Conservation (phyloP, 1,140 invertebrate genomes). For the Platyscapa corneri region DNA sequence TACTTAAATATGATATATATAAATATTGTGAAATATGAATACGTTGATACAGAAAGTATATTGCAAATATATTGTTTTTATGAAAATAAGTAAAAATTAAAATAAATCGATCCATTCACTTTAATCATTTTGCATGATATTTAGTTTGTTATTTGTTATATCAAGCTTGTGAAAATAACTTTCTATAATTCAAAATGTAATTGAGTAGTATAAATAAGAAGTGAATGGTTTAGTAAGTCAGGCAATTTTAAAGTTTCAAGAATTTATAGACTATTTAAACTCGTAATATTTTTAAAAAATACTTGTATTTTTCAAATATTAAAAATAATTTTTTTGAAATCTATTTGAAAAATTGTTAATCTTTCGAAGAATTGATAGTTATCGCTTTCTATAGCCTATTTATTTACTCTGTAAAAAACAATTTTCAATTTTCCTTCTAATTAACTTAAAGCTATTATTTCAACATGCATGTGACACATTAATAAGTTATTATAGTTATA, state of each 20-base stretch:
- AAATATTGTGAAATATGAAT: no score
- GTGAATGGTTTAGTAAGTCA: not conserved
- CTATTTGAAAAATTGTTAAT: no score
- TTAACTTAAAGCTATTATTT: not conserved
- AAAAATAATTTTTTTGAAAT: no score
- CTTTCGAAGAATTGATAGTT: no score
- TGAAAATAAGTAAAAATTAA: no score
- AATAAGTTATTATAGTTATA: not conserved
- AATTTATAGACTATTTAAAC: not conserved
- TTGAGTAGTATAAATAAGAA: not conserved
- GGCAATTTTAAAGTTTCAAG: not conserved
- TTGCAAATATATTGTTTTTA: no score
- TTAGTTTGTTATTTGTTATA: not conserved
- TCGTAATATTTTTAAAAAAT: not conserved
- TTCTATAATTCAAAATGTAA: constrained; percentile 5
- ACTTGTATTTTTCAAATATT: not conserved
- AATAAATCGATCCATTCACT: not conserved
- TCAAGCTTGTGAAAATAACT: not conserved
- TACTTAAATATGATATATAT: no score
- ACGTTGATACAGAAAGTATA: no score
- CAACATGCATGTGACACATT: no score
- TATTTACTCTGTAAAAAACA: not conserved
- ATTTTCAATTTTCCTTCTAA: not conserved
- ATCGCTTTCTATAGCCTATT: not conserved
- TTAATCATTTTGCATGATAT: not conserved